A percentile compares a stretch with the other conserved stretches of the same genome.
phyloP scores from a whole-genome alignment of 2,113 vertebrate species.

The Osmerus eperlanus region DNA sequence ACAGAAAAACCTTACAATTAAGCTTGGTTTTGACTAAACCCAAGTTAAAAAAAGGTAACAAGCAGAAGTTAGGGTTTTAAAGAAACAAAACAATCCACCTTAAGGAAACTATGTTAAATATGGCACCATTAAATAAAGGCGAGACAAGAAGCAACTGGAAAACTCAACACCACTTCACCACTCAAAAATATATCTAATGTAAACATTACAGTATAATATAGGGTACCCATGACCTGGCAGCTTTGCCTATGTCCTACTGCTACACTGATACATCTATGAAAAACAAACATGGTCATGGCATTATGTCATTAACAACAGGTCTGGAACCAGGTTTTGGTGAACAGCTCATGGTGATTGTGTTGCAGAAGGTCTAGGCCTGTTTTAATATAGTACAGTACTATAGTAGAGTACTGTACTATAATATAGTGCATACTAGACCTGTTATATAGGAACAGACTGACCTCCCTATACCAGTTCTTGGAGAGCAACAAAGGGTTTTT shows the following conservation, averaged over 20 bases:
- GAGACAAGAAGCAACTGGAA: neutral
- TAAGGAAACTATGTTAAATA: constrained; percentile 15
- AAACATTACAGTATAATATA: neutral
- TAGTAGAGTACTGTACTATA: no score
- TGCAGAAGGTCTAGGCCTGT: no score
- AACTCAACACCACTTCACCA: neutral
- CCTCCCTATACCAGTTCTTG: no score
- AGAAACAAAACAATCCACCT: neutral
- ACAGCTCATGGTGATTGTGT: neutral
- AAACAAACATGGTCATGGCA: constrained; percentile 15
- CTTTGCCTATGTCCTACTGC: constrained; percentile 14
- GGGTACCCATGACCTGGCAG: neutral
- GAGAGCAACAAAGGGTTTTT: neutral
- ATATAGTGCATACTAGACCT: no score
- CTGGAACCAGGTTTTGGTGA: constrained; percentile 20
- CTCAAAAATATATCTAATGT: neutral
- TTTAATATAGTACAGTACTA: neutral
- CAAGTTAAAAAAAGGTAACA: constrained; percentile 28
- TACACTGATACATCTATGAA: constrained; percentile 20
- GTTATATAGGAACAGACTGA: no score
- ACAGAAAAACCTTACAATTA: constrained; percentile 17
- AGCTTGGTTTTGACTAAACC: neutral
- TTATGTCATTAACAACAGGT: constrained; percentile 30
- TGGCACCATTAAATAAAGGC: constrained; percentile 41
- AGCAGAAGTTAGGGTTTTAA: constrained; percentile 15